These are phyloP conservation scores for Acholoe squamosa DNA, from an alignment of 2,888 invertebrate genomes.

Conservation along the genomic window DNA sequence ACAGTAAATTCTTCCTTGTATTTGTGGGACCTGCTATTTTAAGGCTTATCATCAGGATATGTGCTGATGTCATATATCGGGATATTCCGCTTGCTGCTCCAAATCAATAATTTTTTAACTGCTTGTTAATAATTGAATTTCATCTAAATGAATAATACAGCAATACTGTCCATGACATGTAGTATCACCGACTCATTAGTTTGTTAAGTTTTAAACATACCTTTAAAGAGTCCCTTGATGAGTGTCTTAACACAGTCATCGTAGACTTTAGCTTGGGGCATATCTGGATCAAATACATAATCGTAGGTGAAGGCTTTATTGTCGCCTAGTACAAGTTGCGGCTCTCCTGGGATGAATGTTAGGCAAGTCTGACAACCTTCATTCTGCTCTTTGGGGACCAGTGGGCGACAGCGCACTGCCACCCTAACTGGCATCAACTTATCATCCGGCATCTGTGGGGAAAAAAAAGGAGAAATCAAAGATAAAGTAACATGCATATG, in stretches of 20 bases:
- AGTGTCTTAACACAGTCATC: constrained; percentile 88
- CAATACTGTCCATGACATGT: too few relatives aligned
- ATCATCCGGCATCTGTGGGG: constrained; percentile 50
- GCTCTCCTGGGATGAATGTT: constrained; percentile 86
- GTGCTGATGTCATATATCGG: too few relatives aligned
- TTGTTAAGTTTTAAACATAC: constrained; percentile 85
- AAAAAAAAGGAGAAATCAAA: not conserved
- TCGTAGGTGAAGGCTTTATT: constrained; percentile 92
- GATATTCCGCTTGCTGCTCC: too few relatives aligned
- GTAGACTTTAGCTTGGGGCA: constrained; percentile 90
- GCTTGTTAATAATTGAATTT: too few relatives aligned
- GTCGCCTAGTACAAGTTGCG: constrained; percentile 86
- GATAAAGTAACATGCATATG: not conserved
- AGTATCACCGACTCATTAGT: too few relatives aligned
- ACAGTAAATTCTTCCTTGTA: too few relatives aligned
- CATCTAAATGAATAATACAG: too few relatives aligned
- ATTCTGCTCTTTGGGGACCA: constrained; percentile 89
- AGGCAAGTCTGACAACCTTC: constrained; percentile 89
- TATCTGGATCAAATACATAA: constrained; percentile 89
- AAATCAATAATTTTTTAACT: too few relatives aligned
- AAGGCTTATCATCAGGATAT: too few relatives aligned
- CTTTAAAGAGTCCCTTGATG: constrained; percentile 91
- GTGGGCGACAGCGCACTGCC: constrained; percentile 91
- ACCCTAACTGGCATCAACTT: constrained; percentile 87
- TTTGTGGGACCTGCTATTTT: too few relatives aligned